Evolutionary conservation across 23 tunicate genomes (phyloP).

Genomic region (Styela clava): DNA sequence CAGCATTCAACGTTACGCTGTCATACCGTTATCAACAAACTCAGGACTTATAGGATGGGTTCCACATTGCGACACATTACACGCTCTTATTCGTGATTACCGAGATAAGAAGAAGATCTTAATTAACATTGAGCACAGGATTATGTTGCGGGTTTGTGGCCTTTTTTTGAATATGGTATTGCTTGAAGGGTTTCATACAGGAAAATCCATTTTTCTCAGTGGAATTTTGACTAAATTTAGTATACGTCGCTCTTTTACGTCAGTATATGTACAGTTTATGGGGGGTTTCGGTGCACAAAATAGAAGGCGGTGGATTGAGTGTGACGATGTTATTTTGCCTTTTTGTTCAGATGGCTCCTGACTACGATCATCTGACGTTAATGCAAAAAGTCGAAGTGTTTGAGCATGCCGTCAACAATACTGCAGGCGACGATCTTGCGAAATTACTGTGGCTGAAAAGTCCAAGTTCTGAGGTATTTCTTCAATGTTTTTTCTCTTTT

Average conservation of each 20-base stretch:
- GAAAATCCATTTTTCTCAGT: too few species aligned
- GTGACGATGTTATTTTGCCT: too few species aligned
- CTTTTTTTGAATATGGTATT: background rate
- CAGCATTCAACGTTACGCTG: constrained; percentile 85
- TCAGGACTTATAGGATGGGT: constrained; percentile 98
- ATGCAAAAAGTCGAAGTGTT: constrained; percentile 99
- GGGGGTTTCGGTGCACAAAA: too few species aligned
- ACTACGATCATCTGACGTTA: constrained; percentile 81
- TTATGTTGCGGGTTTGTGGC: constrained; percentile 65
- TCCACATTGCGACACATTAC: constrained; percentile 93
- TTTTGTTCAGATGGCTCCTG: constrained; percentile 87
- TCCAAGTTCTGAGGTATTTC: constrained; percentile 86
- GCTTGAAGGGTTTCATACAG: too few species aligned
- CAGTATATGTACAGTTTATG: too few species aligned
- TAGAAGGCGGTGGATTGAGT: too few species aligned
- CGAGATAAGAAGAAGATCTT: constrained; percentile 89
- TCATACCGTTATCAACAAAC: constrained; percentile 90
- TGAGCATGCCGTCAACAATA: constrained; percentile 95
- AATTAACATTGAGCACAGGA: constrained; percentile 86
- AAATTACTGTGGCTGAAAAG: constrained; percentile 93
- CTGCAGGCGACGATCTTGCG: constrained; percentile 95
- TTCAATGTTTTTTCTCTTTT: background rate
- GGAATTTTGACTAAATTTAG: too few species aligned
- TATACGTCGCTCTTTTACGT: too few species aligned
- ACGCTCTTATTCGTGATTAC: constrained; percentile 78